These are phyloP conservation scores for Megalops atlanticus DNA, from an alignment of 2,113 vertebrate genomes.

Conservation along the genomic window DNA sequence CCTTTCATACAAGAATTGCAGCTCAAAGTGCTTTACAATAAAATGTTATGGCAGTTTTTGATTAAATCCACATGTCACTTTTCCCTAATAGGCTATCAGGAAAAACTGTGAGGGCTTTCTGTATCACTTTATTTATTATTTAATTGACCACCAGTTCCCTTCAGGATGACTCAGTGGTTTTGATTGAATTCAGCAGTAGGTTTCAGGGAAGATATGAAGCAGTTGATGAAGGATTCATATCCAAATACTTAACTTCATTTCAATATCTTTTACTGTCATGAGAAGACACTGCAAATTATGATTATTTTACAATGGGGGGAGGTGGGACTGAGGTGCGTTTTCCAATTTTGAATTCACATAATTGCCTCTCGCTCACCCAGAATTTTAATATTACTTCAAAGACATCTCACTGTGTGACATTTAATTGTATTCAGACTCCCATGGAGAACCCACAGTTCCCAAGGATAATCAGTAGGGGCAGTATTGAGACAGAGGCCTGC, in stretches of 20 bases:
- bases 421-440: not conserved
- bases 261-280: not conserved
- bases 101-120: too few relatives aligned
- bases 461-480: not conserved
- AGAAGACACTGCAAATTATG: not conserved
- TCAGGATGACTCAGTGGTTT: not conserved
- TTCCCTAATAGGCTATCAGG: too few relatives aligned
- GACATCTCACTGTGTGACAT: not conserved
- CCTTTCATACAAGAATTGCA: too few relatives aligned
- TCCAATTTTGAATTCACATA: not conserved
- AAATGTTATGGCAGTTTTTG: too few relatives aligned
- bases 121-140: too few relatives aligned
- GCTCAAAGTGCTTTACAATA: too few relatives aligned
- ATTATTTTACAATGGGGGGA: not conserved
- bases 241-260: not conserved
- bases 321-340: not conserved
- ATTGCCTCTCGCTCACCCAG: slow-evolving; percentile 1
- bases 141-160: not conserved
- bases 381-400: not conserved
- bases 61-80: too few relatives aligned
- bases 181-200: not conserved
- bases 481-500: too few relatives aligned
- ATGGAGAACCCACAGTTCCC: not conserved
- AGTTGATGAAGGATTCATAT: not conserved
- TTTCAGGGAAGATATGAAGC: not conserved